phyloP scores from a whole-genome alignment of 2,113 vertebrate genomes.

The Chinchilla lanigera region DNA sequence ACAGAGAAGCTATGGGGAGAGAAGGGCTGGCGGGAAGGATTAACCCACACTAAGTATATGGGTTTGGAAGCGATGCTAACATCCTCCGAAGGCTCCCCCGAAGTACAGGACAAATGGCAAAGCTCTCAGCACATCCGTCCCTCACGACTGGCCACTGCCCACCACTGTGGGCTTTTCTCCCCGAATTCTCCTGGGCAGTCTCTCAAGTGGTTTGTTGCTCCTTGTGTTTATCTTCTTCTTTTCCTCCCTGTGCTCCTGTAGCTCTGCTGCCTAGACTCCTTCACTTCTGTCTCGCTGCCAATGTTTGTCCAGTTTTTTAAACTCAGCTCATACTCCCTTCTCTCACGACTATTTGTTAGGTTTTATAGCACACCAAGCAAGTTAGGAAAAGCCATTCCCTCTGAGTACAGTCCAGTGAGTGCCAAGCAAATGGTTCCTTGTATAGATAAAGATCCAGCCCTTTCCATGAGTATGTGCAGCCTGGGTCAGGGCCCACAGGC shows the following conservation, averaged over 20 bases:
- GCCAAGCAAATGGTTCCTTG: neutral
- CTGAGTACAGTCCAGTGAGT: neutral
- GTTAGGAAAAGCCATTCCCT: neutral
- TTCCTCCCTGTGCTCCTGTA: neutral
- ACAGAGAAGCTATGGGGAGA: neutral
- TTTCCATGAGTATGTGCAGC: no score
- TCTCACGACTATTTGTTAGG: neutral
- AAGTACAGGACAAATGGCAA: neutral
- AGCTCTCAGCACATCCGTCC: neutral
- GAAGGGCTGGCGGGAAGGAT: neutral
- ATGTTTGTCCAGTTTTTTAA: neutral
- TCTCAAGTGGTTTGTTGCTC: neutral
- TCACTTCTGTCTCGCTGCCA: neutral
- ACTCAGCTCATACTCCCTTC: neutral
- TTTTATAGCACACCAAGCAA: neutral
- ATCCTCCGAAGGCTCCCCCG: neutral
- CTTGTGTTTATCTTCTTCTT: fast-evolving
- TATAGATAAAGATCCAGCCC: neutral
- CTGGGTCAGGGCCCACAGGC: no score
- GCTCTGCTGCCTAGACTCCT: neutral
- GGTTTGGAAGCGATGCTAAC: neutral
- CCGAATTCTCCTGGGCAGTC: neutral
- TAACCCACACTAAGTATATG: neutral
- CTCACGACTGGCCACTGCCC: neutral
- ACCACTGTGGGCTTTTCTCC: neutral